Evolutionary conservation across 2,113 vertebrate genomes (phyloP).

Genomic region (Alethe castanea): DNA sequence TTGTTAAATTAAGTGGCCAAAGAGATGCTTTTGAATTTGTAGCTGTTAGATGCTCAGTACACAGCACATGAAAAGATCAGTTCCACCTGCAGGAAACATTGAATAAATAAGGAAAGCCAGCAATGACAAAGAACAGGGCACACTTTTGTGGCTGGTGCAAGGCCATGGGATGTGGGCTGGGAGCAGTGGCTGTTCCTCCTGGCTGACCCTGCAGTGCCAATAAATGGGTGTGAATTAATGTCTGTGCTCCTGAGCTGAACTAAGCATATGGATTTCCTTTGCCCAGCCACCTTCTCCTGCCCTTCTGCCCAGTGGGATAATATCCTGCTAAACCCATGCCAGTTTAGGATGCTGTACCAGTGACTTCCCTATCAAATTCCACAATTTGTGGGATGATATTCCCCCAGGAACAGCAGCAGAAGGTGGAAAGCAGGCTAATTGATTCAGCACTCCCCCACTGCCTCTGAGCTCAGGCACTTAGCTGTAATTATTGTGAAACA

Average conservation of each 20-base stretch:
- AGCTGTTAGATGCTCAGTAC: background rate
- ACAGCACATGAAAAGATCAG: background rate
- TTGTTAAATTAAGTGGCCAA: background rate
- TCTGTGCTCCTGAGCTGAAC: background rate
- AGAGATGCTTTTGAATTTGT: background rate
- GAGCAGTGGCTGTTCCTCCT: background rate
- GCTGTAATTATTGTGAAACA: background rate
- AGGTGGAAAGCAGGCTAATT: background rate
- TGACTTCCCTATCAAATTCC: background rate
- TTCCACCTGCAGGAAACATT: background rate
- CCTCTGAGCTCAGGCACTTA: background rate
- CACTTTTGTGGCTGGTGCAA: background rate
- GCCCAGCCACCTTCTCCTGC: background rate
- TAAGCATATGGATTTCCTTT: background rate
- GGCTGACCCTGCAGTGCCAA: background rate
- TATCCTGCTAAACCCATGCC: background rate
- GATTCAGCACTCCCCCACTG: background rate
- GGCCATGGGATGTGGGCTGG: background rate
- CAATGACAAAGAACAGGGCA: background rate
- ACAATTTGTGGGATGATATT: background rate
- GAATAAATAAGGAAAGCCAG: background rate
- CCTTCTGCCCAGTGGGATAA: background rate
- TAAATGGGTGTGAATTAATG: background rate
- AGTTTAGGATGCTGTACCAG: background rate
- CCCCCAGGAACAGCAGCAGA: background rate